A percentile compares a stretch with the other conserved stretches of the same genome.
Conservation (phyloP, 2,113 vertebrate genomes). For the Megaptera novaeangliae region DNA sequence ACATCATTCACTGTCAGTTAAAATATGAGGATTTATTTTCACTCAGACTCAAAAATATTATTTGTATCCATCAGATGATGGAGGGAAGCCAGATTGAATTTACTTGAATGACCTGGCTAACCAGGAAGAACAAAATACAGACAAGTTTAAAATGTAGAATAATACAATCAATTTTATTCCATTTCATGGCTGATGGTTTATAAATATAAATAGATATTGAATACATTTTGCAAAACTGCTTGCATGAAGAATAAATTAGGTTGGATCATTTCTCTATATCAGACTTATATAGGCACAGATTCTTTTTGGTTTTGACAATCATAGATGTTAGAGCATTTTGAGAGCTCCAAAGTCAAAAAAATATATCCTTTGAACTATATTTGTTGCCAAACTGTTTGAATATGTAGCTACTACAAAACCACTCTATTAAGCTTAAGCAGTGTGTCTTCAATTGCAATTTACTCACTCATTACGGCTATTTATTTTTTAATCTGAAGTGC, state of each 20-base stretch:
- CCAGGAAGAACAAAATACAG: conserved; percentile 49
- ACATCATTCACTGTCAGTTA: conserved; percentile 65
- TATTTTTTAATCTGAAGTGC: not conserved
- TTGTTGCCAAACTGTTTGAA: not conserved
- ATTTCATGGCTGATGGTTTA: not conserved
- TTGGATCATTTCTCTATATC: not conserved
- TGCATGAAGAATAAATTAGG: conserved; percentile 26
- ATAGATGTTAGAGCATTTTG: not conserved
- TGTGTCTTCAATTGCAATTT: not conserved
- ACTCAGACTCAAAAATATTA: conserved; percentile 60
- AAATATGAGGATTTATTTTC: conserved; percentile 71
- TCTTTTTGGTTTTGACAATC: not conserved
- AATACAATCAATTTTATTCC: conserved; percentile 42
- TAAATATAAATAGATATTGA: conserved; percentile 41
- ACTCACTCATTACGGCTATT: not conserved
- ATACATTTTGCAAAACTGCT: not conserved
- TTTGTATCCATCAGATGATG: conserved; percentile 58
- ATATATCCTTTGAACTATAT: not conserved
- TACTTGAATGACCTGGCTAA: conserved; percentile 49
- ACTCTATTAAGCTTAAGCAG: not conserved
- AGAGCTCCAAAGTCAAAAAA: not conserved
- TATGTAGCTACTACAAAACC: not conserved
- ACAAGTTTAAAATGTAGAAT: conserved; percentile 47
- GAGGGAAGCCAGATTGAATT: conserved; percentile 46
- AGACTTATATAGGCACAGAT: not conserved